Base-by-base conservation (phyloP, 2,888 invertebrate species). In the Nomada lathburiana region DNA sequence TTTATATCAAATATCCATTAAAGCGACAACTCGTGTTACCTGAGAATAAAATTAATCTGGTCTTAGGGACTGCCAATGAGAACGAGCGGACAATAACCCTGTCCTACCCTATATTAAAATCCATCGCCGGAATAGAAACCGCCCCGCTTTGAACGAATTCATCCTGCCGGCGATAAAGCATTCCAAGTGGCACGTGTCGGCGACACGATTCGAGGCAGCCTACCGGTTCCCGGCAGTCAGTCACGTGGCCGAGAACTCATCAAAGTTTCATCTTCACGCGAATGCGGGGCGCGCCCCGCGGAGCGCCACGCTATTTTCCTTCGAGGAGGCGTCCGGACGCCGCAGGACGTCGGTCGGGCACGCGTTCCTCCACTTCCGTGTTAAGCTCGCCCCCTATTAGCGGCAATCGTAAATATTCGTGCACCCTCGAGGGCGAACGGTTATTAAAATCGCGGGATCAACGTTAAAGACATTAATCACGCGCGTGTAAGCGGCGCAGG, bases 381-480 rank as follows among this genome's bases (percentile, higher is more conserved):
- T 68, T 47, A 52, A 70, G 29, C 78, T 64, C 47, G 78, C 29
- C 73, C 64, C 36, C 68, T 63, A 79, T 76, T 72, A 72, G 63
- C 62, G 50, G 11, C 67, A 52, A 72, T 79, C 80, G 80, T 78
- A 80, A 77, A 80, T 80, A 78, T 78, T 57, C 71, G 50, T 47
- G 52, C 44, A 13, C 29, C 62, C 10, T 23, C 13, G 55, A 59
- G 53, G 53, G 71, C 71, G 55, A 79, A 84, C 75, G 88, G 87
- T 90, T 91, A 90, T 90, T 90, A 90, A 90, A 90, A 90, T 87
- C 87, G 90, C 75, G 85, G 83, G 73, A 81, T 72, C 64, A 86
- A 79, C 83, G 77, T 81, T 76, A 73, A 80, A 79, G 85, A 60
- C 88, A 89, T 91, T 91, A 91, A 90, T 91, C 91, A 87, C 84